Conservation (phyloP, 30 jellyfish, hydroid and myxozoan genomes). For the Haliclystus octoradiatus region DNA sequence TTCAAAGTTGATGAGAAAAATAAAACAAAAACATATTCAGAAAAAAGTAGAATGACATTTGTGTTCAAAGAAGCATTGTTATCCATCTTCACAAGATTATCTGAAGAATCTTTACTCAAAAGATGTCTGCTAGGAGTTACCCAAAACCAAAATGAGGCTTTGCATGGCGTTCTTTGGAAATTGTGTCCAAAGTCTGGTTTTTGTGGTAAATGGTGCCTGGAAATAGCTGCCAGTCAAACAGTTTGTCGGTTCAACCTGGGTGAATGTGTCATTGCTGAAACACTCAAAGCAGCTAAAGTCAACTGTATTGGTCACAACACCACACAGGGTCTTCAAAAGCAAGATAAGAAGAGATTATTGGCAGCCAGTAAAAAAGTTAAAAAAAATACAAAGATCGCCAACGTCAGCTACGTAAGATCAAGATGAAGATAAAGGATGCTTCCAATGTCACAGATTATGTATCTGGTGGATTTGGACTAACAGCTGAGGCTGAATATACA, state of each 20-base stretch:
- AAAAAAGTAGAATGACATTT: conserved; percentile 7
- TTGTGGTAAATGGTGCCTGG: conserved; percentile 22
- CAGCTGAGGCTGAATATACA: too few species aligned
- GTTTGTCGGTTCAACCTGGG: background rate
- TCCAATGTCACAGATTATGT: too few species aligned
- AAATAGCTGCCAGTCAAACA: conserved; percentile 8
- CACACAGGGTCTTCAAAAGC: background rate
- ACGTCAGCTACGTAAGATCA: too few species aligned
- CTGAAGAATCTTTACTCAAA: conserved; percentile 16
- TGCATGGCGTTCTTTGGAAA: conserved; percentile 22
- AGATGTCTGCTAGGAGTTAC: conserved; percentile 37
- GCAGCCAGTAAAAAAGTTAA: background rate
- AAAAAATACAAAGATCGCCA: background rate
- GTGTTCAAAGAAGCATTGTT: conserved; percentile 21
- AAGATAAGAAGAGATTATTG: background rate
- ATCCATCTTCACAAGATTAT: conserved; percentile 17
- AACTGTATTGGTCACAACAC: background rate
- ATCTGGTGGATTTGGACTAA: too few species aligned
- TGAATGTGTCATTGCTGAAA: background rate
- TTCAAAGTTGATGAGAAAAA: conserved; percentile 5
- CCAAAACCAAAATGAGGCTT: conserved; percentile 21
- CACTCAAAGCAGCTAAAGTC: background rate
- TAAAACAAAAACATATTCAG: conserved; percentile 1
- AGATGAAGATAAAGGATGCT: too few species aligned
- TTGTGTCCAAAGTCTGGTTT: conserved; percentile 17